Evolutionary conservation across 2,797 vertebrate genomes (phyloP).

Genomic region (Sibirionetta formosa): DNA sequence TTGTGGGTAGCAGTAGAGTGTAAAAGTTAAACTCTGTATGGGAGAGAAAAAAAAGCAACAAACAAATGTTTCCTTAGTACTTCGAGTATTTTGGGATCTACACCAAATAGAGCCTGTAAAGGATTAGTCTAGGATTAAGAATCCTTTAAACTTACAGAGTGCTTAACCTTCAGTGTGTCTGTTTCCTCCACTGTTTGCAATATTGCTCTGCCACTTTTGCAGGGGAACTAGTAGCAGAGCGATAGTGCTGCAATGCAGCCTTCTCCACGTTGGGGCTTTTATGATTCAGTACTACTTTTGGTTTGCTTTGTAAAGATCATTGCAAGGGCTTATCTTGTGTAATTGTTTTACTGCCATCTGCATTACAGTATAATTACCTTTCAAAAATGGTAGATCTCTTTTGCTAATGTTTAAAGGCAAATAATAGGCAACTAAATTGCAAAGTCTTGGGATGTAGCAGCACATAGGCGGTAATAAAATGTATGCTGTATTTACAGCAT

Average conservation of each 20-base stretch:
- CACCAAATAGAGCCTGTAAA: conserved; percentile 28
- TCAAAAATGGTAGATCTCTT: conserved; percentile 80
- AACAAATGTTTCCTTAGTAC: conserved; percentile 28
- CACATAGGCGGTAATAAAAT: conserved; percentile 55
- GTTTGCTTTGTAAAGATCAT: conserved; percentile 80
- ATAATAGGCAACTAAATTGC: conserved; percentile 80
- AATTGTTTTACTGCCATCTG: conserved; percentile 84
- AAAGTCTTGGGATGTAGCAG: conserved; percentile 67
- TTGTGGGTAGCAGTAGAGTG: background rate
- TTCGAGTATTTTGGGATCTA: conserved; percentile 40
- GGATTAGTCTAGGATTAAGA: conserved; percentile 64
- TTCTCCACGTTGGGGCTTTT: conserved; percentile 75
- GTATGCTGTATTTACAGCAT: conserved; percentile 48
- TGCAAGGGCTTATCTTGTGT: conserved; percentile 81
- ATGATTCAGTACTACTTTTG: conserved; percentile 74
- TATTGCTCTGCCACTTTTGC: conserved; percentile 47
- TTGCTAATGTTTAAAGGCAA: conserved; percentile 82
- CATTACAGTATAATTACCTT: conserved; percentile 84
- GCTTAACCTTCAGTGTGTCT: conserved; percentile 62
- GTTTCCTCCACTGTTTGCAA: background rate
- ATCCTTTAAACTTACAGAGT: conserved; percentile 42
- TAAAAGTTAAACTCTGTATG: conserved; percentile 22
- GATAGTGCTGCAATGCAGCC: conserved; percentile 72
- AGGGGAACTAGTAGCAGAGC: conserved; percentile 24
- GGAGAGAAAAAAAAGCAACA: conserved; percentile 37